These are phyloP conservation scores for Tachystola acroxantha DNA, from an alignment of 2,888 invertebrate genomes.

Conservation along the genomic window DNA sequence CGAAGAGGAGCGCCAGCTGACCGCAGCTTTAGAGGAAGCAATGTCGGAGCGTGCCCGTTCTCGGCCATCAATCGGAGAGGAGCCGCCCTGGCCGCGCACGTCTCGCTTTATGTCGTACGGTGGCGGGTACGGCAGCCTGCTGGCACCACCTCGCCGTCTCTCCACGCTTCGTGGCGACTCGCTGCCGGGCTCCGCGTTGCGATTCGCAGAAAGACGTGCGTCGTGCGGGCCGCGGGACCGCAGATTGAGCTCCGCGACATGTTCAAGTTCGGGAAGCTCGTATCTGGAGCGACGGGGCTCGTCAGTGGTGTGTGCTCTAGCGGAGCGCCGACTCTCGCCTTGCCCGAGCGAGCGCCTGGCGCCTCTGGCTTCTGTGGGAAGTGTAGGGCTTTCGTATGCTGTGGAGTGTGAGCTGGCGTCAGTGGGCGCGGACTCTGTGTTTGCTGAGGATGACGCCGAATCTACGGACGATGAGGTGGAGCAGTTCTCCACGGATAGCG, in stretches of 20 bases:
- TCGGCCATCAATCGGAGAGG: conserved; percentile 82
- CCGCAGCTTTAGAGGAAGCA: conserved; percentile 84
- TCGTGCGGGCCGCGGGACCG: conserved; percentile 73
- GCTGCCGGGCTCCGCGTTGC: conserved; percentile 78
- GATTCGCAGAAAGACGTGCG: conserved; percentile 69
- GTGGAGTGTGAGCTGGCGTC: conserved; percentile 85
- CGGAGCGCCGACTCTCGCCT: conserved; percentile 90
- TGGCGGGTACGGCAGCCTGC: conserved; percentile 84
- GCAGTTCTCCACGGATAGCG: conserved; percentile 90
- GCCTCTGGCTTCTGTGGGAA: conserved; percentile 89
- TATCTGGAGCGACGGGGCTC: conserved; percentile 90
- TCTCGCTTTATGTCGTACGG: conserved; percentile 69
- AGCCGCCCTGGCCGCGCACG: conserved; percentile 73
- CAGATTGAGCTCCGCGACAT: conserved; percentile 88
- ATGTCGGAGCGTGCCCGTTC: conserved; percentile 67
- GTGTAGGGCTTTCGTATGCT: conserved; percentile 83
- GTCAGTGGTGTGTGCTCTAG: conserved; percentile 85
- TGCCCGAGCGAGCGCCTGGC: conserved; percentile 82
- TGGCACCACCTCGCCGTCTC: conserved; percentile 83
- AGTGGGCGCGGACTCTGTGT: conserved; percentile 88
- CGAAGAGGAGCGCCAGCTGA: conserved; percentile 85
- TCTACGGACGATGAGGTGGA: conserved; percentile 92
- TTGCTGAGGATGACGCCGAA: conserved; percentile 83
- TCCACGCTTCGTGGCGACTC: conserved; percentile 78
- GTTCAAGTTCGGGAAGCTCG: conserved; percentile 90